These are phyloP conservation scores for Sepiola atlantica DNA, from an alignment of 2,888 invertebrate species.

Conservation along the genomic window DNA sequence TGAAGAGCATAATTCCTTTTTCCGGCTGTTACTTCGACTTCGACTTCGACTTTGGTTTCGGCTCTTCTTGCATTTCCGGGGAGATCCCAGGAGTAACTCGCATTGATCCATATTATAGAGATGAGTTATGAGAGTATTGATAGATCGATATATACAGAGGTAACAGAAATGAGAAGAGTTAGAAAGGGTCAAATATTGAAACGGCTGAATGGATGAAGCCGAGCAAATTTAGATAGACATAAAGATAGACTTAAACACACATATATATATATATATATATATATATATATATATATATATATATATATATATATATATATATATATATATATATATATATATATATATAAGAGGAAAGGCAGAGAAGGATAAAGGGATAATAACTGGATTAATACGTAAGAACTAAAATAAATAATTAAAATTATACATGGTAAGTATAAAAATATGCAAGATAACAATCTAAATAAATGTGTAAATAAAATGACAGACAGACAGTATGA, in stretches of 20 bases:
- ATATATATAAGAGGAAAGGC: neutral
- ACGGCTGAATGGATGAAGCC: neutral
- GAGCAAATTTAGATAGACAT: fast-evolving
- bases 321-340: constrained; percentile 32
- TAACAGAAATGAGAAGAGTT: neutral
- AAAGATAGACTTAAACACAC: no score
- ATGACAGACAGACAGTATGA: no score
- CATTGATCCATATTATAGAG: neutral
- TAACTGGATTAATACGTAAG: neutral
- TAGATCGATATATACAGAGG: neutral
- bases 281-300: neutral
- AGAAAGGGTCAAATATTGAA: neutral
- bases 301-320: neutral
- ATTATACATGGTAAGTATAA: neutral
- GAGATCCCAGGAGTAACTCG: neutral
- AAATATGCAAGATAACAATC: neutral
- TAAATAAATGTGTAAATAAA: no score
- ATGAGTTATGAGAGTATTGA: neutral
- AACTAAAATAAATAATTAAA: neutral
- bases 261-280: no score
- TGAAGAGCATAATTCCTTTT: neutral
- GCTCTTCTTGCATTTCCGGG: neutral
- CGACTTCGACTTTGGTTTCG: neutral
- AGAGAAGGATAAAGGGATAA: neutral
- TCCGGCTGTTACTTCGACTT: neutral